Evolutionary conservation across 2,888 invertebrate species (phyloP).

Genomic region (Drosophila macrothrix): DNA sequence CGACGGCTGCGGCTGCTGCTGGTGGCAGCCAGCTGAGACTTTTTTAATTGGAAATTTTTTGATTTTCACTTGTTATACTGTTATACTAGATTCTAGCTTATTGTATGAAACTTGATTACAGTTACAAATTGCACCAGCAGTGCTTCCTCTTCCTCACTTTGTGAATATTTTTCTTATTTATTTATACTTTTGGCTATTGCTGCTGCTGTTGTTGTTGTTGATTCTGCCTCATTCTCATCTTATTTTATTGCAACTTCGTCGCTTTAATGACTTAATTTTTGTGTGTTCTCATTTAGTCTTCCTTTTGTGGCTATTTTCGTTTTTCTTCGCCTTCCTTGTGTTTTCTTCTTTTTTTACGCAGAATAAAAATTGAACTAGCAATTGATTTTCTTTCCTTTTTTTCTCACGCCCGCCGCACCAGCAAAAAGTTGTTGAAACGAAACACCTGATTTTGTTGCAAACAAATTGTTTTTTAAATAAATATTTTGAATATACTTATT

Average conservation of each 20-base stretch:
- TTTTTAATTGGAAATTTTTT: conserved; percentile 75
- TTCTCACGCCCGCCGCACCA: conserved; percentile 65
- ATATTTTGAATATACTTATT: conserved; percentile 27
- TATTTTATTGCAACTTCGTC: conserved; percentile 62
- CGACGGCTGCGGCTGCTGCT: conserved; percentile 46
- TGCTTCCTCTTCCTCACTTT: conserved; percentile 21
- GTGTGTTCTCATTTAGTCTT: conserved; percentile 61
- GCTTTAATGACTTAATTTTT: conserved; percentile 78
- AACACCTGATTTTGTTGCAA: conserved; percentile 43
- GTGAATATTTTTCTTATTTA: conserved; percentile 40
- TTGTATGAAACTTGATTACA: conserved; percentile 58
- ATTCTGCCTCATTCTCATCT: conserved; percentile 49
- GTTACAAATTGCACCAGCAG: conserved; percentile 33
- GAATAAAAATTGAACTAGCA: conserved; percentile 63
- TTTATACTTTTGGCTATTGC: conserved; percentile 35
- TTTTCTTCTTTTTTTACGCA: conserved; percentile 54
- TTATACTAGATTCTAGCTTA: conserved; percentile 28
- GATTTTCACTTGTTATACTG: conserved; percentile 72
- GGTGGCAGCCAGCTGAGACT: conserved; percentile 68
- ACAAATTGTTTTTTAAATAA: conserved; percentile 54
- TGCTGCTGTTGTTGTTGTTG: conserved; percentile 43
- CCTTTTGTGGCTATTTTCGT: conserved; percentile 69
- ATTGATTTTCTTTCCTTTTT: conserved; percentile 68
- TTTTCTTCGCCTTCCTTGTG: conserved; percentile 47
- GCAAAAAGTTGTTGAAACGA: conserved; percentile 43